phyloP scores from a whole-genome alignment of 53 echinoderm and acorn worm genomes.

The Echinarachnius parma region DNA sequence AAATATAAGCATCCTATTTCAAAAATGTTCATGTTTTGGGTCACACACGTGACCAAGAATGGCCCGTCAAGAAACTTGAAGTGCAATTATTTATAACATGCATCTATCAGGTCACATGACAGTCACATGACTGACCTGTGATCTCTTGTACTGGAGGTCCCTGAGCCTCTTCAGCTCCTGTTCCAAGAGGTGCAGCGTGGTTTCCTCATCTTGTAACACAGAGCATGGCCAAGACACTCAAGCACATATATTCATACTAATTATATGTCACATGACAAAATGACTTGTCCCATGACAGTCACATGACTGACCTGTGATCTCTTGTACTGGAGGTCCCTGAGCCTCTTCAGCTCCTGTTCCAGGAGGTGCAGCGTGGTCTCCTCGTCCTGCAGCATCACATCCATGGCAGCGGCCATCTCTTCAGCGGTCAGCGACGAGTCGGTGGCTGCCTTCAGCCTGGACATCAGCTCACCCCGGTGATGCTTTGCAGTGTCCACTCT shows the following conservation, averaged over 20 bases:
- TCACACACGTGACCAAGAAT: no score
- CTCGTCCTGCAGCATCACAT: slow-evolving; percentile 75
- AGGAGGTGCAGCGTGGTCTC: slow-evolving; percentile 69
- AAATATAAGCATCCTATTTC: no score
- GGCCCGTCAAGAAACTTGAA: no score
- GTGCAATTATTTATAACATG: no score
- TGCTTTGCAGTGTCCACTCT: slow-evolving; percentile 78
- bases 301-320: slow-evolving; percentile 84
- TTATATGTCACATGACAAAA: no score
- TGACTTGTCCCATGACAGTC: no score
- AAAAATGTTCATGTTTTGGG: no score
- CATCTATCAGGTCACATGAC: no score
- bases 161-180: slow-evolving; percentile 82
- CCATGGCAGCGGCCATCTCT: slow-evolving; percentile 90
- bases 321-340: slow-evolving; percentile 86
- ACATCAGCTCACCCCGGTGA: slow-evolving; percentile 57
- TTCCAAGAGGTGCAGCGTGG: slow-evolving; percentile 65
- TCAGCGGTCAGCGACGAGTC: slow-evolving; percentile 78
- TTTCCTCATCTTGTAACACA: slow-evolving; percentile 89
- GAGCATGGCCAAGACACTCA: no score
- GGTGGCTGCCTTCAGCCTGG: slow-evolving; percentile 57
- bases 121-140: no score
- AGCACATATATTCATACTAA: no score
- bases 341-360: slow-evolving; percentile 85
- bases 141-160: slow-evolving; percentile 85